A percentile compares a stretch with the other conserved stretches of the same genome.
phyloP scores from a whole-genome alignment of 2,888 invertebrate genomes.

The Harpagoxenus sublaevis region DNA sequence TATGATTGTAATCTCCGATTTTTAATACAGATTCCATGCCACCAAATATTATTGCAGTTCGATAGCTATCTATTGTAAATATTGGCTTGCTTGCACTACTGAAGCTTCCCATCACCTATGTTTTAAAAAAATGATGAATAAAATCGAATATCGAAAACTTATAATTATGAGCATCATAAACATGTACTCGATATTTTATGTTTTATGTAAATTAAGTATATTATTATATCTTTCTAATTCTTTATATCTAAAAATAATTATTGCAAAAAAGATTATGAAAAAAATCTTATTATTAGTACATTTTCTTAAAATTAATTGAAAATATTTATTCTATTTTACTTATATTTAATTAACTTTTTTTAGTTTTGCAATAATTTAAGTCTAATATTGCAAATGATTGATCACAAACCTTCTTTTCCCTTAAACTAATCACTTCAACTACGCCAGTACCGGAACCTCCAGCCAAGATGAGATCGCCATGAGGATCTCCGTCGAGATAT shows the following conservation, averaged over 20 bases:
- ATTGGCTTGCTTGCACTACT: conserved; percentile 78
- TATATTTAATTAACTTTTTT: not conserved
- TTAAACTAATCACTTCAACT: conserved; percentile 83
- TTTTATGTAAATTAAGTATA: not conserved
- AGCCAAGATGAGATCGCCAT: conserved; percentile 79
- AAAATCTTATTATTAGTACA: not conserved
- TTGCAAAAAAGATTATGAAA: not conserved
- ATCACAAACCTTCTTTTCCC: conserved; percentile 77
- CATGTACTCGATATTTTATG: too few relatives aligned
- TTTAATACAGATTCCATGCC: conserved; percentile 82
- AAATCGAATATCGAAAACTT: not conserved
- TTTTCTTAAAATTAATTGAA: not conserved
- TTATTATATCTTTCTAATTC: not conserved
- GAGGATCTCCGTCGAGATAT: conserved; percentile 85
- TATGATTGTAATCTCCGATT: conserved; percentile 73
- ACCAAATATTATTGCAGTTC: conserved; percentile 79
- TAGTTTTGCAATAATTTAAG: not conserved
- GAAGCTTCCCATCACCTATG: conserved; percentile 79
- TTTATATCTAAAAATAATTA: not conserved
- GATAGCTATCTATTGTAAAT: conserved; percentile 80
- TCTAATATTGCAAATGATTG: not conserved
- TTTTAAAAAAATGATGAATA: conserved; percentile 1
- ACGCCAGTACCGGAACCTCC: conserved; percentile 83
- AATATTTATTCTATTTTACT: not conserved
- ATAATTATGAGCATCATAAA: too few relatives aligned